Evolutionary conservation across 1,140 invertebrate genomes (phyloP), one percentile per base, ranked within the genome.

Genomic region (Delia radicum): DNA sequence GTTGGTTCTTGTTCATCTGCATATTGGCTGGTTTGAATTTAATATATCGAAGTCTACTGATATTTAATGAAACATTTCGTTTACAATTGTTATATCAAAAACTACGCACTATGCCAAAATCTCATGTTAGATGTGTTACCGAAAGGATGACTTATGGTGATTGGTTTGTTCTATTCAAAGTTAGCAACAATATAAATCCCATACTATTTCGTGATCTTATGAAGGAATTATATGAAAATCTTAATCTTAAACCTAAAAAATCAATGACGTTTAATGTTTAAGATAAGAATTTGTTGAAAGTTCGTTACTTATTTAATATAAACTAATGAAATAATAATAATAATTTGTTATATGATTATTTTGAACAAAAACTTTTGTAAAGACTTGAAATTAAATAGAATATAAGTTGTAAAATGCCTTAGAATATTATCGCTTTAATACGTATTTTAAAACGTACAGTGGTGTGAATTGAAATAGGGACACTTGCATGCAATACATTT

Each of bases 1-100:
- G 94, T 82, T 96, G 94, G 94, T 91, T 95, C 71, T 88, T 94
- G 37, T 82, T 92, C 27, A 85, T 95, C 33, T 87, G 90, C 13
- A 79, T 90, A 21, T 72, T 94, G 7, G 91, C 92, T 1, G 87
- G 87, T 24, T 76, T 93, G 3, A 89, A 91, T 55, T 81, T 95
- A 1, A 76, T 94, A 1, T 94, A 92, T 81, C 87, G 86, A 28
- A 6, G 79, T 1, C 13, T 79, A 18, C 46, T 81, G n/a, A 63
- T 81, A 77, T 82, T 76, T 46, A 78, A 75, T 79, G 67, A 79
- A 24, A 65, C 80, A 78, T 62, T 85, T 62, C 85, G 85, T 8
- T 61, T 85, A 7, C 79, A 81, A 21, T 84, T 92, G 75, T 83
- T 92, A 24, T 88, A 89, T 76, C 88, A 89, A 6, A 88, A 89